A percentile compares a stretch with the other conserved stretches of the same genome.
phyloP scores from a whole-genome alignment of 2,113 vertebrate genomes.

The Neofelis nebulosa region DNA sequence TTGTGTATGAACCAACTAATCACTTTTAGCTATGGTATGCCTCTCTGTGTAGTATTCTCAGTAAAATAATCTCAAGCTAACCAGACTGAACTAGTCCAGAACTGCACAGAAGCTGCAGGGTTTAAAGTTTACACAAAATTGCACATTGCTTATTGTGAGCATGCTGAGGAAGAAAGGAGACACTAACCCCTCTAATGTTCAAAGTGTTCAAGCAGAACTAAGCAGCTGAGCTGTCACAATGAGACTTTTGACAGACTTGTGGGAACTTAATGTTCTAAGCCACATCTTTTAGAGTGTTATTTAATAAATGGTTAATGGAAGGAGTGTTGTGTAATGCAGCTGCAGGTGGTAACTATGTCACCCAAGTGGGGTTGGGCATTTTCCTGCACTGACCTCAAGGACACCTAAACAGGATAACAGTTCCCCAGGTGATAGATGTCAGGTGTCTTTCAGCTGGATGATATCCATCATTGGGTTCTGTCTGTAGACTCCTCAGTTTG shows the following conservation, averaged over 20 bases:
- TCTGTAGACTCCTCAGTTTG: background rate
- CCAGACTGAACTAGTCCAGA: conserved; percentile 92
- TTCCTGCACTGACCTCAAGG: background rate
- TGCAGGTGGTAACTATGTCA: conserved; percentile 22
- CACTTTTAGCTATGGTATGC: conserved; percentile 30
- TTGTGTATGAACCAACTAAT: background rate
- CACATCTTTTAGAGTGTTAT: background rate
- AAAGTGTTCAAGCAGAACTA: background rate
- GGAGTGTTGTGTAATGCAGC: conserved; percentile 16
- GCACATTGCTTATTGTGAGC: conserved; percentile 45
- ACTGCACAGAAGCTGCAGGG: conserved; percentile 82
- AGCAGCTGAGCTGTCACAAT: conserved; percentile 44
- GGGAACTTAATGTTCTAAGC: conserved; percentile 34
- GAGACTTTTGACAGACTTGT: background rate
- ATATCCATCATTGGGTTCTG: background rate
- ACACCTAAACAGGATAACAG: background rate
- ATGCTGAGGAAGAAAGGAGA: background rate
- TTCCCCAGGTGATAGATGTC: background rate
- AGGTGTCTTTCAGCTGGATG: background rate
- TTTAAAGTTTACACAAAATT: conserved; percentile 91
- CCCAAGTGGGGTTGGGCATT: background rate
- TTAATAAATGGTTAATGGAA: conserved; percentile 61
- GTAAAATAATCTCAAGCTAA: conserved; percentile 87
- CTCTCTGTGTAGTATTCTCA: conserved; percentile 76
- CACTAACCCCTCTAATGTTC: background rate